Evolutionary conservation across 2,797 vertebrate genomes (phyloP).

Genomic region (Tachyglossus aculeatus): DNA sequence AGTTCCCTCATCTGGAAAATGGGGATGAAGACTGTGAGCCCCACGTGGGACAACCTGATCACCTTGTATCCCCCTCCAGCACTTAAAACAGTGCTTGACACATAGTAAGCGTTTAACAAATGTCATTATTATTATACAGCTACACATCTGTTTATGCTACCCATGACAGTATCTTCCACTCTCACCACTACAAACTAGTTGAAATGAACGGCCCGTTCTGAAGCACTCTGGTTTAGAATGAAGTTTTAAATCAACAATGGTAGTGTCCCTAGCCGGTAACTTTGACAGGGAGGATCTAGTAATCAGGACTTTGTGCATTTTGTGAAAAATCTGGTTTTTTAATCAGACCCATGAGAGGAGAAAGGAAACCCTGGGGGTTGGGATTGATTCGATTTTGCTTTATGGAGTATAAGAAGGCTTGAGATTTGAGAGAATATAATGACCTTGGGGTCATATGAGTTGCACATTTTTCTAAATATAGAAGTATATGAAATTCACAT

Average conservation of each 20-base stretch:
- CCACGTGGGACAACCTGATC: too few species aligned
- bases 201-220: neutral
- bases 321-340: slow-evolving; percentile 20
- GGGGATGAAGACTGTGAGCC: too few species aligned
- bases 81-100: too few species aligned
- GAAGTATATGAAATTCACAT: neutral
- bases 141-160: too few species aligned
- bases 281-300: slow-evolving; percentile 25
- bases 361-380: neutral
- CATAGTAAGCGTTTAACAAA: too few species aligned
- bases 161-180: too few species aligned
- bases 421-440: neutral
- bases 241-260: slow-evolving; percentile 19
- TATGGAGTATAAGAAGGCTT: neutral
- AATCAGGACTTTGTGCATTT: neutral
- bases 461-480: slow-evolving; percentile 2
- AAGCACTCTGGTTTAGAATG: slow-evolving; percentile 11
- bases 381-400: neutral
- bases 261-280: slow-evolving; percentile 23
- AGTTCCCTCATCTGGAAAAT: too few species aligned
- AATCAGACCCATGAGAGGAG: neutral
- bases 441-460: neutral
- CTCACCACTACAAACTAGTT: too few species aligned
- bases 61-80: too few species aligned
- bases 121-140: too few species aligned